phyloP scores from a whole-genome alignment of 37 sponge, comb jelly and placozoan species.

The Axinella damicornis region DNA sequence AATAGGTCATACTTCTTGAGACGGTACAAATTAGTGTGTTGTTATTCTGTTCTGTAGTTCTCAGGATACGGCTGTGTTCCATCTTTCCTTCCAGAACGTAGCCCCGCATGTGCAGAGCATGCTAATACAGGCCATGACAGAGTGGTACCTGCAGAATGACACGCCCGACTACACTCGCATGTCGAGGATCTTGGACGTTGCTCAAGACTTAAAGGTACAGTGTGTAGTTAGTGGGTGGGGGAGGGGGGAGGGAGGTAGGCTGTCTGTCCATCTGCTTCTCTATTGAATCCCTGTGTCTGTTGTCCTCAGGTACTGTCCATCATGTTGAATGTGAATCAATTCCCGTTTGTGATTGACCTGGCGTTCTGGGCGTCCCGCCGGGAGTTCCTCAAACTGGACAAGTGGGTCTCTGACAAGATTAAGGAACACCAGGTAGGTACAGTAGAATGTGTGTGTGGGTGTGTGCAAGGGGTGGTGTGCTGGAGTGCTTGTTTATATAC shows the following conservation, averaged over 20 bases:
- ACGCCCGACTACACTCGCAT: conserved; percentile 85
- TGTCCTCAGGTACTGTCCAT: conserved; percentile 49
- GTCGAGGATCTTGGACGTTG: conserved; percentile 89
- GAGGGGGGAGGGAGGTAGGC: no score
- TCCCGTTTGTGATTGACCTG: conserved; percentile 96
- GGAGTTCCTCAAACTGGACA: conserved; percentile 97
- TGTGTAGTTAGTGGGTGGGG: no score
- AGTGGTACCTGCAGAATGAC: conserved; percentile 90
- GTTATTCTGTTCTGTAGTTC: no score
- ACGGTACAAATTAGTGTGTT: no score
- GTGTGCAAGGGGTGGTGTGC: no score
- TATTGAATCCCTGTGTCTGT: no score
- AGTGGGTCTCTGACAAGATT: conserved; percentile 93
- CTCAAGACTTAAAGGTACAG: conserved; percentile 91
- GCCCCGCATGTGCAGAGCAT: conserved; percentile 49
- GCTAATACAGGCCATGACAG: conserved; percentile 86
- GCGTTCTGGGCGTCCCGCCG: conserved; percentile 92
- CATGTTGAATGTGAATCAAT: conserved; percentile 81
- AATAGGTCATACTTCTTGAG: no score
- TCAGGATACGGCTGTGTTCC: not conserved
- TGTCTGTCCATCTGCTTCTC: no score
- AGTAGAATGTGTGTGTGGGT: no score
- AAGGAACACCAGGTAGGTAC: conserved; percentile 80
- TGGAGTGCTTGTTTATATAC: no score
- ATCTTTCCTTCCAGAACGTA: conserved; percentile 23